Base-by-base conservation (phyloP, 2,888 invertebrate genomes). In the Archips xylosteana region DNA sequence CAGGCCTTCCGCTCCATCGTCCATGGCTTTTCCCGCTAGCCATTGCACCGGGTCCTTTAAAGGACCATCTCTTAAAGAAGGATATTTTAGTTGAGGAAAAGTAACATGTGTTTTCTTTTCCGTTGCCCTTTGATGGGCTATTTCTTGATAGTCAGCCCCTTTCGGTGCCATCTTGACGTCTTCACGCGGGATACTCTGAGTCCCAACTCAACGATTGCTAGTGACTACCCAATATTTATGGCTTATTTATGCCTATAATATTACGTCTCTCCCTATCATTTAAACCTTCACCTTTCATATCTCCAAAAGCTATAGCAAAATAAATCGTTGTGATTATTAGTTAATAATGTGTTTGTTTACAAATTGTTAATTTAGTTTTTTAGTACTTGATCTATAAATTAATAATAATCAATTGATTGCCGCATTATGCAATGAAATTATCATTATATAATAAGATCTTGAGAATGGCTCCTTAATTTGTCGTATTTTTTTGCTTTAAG, bases 1-100 rank as follows among this genome's bases (percentile, higher is more conserved):
- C 3, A 97, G 87, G n/a, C 96, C 96, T 85, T 97, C 97, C 0
- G 97, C 97, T 3, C 96, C 96, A 78, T 97, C 97, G 77, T 96
- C 96, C 80, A 92, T 85, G 15, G 94, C 93, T 83, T 97, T 96
- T 2, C 96, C 96, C 59, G 94, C 89, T 42, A 97, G 83, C 96
- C 97, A 97, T 80, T 91, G 88, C 59, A 92, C 87, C 0, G 92
- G 87, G 36, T 95, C 94, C 76, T 90, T 91, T 0, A 95, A 77
- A 1, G 86, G 85, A 45, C 87, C 83, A 72, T 95, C 94, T 73
- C 95, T 88, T 3, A 91, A 84, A 0, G 95, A 92, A 2, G 95
- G 95, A 81, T 95, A 95, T 75, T 89, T 91, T 72, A 95, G 84
- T 67, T 95, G 94, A 0, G 95, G 95, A 77, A 95, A 92, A 75